Conservation (phyloP, 2,113 vertebrate species). For the Varanus salvator region DNA sequence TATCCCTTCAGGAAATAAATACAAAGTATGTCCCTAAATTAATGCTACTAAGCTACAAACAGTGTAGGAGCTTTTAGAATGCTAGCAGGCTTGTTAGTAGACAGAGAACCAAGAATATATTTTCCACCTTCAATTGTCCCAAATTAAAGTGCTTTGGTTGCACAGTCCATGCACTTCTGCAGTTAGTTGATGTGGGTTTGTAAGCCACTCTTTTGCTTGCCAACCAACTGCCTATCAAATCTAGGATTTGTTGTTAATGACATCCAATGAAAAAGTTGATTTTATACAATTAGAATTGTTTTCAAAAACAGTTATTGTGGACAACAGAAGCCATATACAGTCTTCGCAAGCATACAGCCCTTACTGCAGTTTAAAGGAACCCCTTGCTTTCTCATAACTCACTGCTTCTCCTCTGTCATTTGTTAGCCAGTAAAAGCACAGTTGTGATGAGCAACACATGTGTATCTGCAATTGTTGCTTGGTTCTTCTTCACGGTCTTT, state of each 20-base stretch:
- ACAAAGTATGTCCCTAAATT: slow-evolving; percentile 6
- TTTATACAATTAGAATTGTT: background rate
- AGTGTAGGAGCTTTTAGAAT: background rate
- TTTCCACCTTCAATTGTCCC: too few relatives aligned
- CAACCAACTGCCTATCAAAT: background rate
- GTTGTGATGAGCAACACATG: background rate
- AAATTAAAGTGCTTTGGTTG: background rate
- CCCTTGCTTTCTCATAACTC: background rate
- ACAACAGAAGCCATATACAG: background rate
- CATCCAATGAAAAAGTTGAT: background rate
- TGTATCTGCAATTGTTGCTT: background rate
- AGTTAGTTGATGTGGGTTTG: background rate
- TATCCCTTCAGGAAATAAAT: slow-evolving; percentile 14
- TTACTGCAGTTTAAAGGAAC: background rate
- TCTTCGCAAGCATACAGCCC: background rate
- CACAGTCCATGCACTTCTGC: background rate
- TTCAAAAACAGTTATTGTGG: background rate
- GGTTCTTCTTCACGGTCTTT: background rate
- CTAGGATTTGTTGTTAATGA: background rate
- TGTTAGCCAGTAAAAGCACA: background rate
- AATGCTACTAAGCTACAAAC: background rate
- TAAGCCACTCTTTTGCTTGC: background rate
- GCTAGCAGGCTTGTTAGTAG: background rate
- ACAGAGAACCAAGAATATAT: background rate
- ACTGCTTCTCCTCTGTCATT: background rate